Evolutionary conservation across 1,140 invertebrate species (phyloP), one percentile per base, ranked within the genome.

Genomic region (Laupala kohalensis): DNA sequence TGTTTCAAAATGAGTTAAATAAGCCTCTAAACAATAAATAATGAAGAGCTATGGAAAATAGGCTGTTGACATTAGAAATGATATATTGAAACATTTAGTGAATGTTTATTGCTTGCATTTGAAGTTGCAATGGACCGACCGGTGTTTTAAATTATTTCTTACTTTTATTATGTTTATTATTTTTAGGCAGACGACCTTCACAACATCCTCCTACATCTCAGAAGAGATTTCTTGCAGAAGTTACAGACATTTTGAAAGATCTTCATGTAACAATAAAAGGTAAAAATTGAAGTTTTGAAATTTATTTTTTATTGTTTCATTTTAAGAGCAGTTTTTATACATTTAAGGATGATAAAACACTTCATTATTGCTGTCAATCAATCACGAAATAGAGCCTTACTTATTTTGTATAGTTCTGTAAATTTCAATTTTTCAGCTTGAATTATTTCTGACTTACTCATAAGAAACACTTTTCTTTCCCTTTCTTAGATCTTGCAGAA

Each of bases 401-500:
- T n/a, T 23, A 9, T 64, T 64, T 9, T 13, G 64, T 4, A 6
- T 23, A 64, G 23, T 9, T 64, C 24, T 12, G 24, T 19, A n/a
- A 3, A 64, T 0, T 24, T 15, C 15, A 5, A 23, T 24, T 67
- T 67, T 13, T 67, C 3, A 0, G n/a, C n/a, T n/a, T 6, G n/a
- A 15, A 67, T 9, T 23, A 69, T 53, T 19, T 53, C 4, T 23
- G 19, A 53, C 6, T 23, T 30, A 53, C 12, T 62, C 15, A 3
- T 53, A 25, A 28, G 24, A 3, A 27, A 23, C 19, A 27, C 25
- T 72, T 68, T 53, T 74, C 29, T 63, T 74, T 37, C 13, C 24
- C 75, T 77, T 29, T 73, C 67, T 19, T 75, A 83, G 81, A 82
- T 69, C 76, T 82, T 25, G 82, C 79, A 5, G 79, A 80, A 72